These are phyloP conservation scores for Corvus moneduloides DNA, from an alignment of 2,113 vertebrate genomes.

Conservation along the genomic window DNA sequence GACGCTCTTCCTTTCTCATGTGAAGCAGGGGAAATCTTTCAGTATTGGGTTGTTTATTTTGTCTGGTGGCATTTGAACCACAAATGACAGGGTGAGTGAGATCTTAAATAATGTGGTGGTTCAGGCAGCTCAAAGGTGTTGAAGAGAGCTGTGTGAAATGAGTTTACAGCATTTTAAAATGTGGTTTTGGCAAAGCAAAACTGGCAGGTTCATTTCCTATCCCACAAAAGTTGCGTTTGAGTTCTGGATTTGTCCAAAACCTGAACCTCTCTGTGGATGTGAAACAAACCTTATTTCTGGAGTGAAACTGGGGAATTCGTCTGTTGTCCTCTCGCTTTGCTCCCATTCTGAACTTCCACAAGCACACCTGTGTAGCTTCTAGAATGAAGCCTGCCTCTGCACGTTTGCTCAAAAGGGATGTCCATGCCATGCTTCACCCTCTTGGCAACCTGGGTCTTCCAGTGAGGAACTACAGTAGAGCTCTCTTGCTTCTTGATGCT, in stretches of 20 bases:
- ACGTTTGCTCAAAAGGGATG: background rate
- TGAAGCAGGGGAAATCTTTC: background rate
- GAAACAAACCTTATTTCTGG: background rate
- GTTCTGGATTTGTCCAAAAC: background rate
- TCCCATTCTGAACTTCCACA: background rate
- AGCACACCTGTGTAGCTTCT: accelerated
- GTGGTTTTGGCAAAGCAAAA: background rate
- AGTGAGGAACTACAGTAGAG: background rate
- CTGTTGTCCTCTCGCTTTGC: accelerated
- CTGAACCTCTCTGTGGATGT: background rate
- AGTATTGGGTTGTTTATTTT: background rate
- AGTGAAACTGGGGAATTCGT: background rate
- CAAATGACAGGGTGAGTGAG: background rate
- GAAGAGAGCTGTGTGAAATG: background rate
- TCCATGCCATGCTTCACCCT: background rate
- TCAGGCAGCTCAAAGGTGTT: background rate
- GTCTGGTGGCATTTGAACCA: background rate
- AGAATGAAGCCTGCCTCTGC: background rate
- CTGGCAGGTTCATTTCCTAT: background rate
- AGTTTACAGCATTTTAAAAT: background rate
- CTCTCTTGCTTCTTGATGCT: background rate
- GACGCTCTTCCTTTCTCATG: background rate
- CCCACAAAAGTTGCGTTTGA: background rate
- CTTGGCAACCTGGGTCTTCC: background rate
- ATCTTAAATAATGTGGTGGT: background rate